Percentiles rank a stretch among this genome's conserved stretches.
These are phyloP conservation scores for Dorcus hopei DNA, from an alignment of 2,888 invertebrate genomes.

Conservation along the genomic window DNA sequence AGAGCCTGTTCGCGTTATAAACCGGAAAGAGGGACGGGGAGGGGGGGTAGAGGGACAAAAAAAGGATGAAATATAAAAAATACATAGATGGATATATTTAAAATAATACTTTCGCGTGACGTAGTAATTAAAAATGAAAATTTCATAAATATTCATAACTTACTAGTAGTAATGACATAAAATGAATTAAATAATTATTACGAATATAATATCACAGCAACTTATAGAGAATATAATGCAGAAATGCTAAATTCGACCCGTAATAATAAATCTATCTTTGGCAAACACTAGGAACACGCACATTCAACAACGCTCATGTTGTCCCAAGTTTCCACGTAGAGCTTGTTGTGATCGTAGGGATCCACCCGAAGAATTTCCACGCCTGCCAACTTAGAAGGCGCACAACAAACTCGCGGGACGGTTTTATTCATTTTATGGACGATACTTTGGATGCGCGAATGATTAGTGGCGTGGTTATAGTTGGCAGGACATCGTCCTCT, in stretches of 20 bases:
- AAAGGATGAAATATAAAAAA: constrained; percentile 13
- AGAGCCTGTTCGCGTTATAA: too few species aligned
- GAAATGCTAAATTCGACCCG: constrained; percentile 43
- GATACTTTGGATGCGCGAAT: constrained; percentile 66
- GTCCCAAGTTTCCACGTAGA: constrained; percentile 66
- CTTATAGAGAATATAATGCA: constrained; percentile 25
- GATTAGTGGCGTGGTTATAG: constrained; percentile 68
- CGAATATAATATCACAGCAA: constrained; percentile 34
- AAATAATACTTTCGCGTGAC: constrained; percentile 29
- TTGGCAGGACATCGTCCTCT: constrained; percentile 66
- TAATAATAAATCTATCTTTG: constrained; percentile 27
- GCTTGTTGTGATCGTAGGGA: constrained; percentile 58
- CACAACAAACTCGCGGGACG: constrained; percentile 63
- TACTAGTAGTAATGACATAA: constrained; percentile 5
- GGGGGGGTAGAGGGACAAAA: not conserved
- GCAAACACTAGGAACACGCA: constrained; percentile 60
- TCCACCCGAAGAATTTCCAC: constrained; percentile 65
- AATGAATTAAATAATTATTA: constrained; percentile 24
- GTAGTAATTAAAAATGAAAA: constrained; percentile 16
- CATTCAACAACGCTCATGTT: constrained; percentile 71
- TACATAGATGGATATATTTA: constrained; percentile 23
- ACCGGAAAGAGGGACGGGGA: too few species aligned
- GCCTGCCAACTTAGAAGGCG: constrained; percentile 63
- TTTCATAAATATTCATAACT: constrained; percentile 15
- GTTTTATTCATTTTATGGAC: constrained; percentile 56